A percentile compares a stretch with the other conserved stretches of the same genome.
Conservation (phyloP, 2,113 vertebrate genomes). For the Eudyptes chrysolophus region DNA sequence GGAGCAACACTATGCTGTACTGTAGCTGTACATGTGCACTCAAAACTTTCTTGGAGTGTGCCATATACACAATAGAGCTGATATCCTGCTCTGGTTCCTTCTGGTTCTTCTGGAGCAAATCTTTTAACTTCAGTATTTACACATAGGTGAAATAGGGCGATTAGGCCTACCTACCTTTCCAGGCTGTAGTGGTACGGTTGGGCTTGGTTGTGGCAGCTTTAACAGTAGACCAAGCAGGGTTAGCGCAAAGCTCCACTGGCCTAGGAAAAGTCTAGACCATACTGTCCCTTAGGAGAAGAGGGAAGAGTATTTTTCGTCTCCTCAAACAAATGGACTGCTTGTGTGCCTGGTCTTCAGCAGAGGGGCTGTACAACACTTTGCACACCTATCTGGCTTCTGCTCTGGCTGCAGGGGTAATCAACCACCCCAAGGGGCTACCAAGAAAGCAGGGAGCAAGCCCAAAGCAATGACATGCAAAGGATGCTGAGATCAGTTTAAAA, state of each 20-base stretch:
- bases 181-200: neutral
- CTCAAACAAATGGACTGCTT: too few relatives aligned
- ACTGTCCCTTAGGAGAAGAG: too few relatives aligned
- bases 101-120: neutral
- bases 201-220: neutral
- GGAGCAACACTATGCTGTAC: neutral
- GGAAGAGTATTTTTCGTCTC: too few relatives aligned
- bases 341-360: too few relatives aligned
- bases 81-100: neutral
- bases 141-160: accelerated
- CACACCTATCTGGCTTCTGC: too few relatives aligned
- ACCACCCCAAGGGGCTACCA: too few relatives aligned
- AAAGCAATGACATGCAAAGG: too few relatives aligned
- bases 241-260: neutral
- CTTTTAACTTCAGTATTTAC: neutral
- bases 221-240: neutral
- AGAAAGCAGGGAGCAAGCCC: too few relatives aligned
- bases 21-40: neutral
- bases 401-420: too few relatives aligned
- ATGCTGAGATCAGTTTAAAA: too few relatives aligned
- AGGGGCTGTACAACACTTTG: too few relatives aligned
- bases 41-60: neutral
- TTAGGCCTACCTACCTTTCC: neutral
- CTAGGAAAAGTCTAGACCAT: too few relatives aligned
- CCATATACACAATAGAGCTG: neutral